Percentiles rank a stretch among this genome's conserved stretches.
phyloP scores from a whole-genome alignment of 2,797 vertebrate species.

The Microctenopoma steveboyesi region DNA sequence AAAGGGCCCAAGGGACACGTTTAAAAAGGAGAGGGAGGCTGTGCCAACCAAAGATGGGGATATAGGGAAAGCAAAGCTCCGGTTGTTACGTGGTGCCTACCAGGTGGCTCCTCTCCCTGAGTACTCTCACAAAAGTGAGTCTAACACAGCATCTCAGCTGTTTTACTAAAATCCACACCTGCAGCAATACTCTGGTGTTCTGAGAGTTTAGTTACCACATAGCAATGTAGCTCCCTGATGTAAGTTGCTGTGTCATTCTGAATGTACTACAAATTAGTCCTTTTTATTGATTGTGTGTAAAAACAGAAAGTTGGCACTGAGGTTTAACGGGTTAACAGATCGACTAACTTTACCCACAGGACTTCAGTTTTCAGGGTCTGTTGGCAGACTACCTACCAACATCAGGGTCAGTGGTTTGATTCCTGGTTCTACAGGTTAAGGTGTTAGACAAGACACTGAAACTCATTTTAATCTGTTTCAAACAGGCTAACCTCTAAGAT shows the following conservation, averaged over 20 bases:
- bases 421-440: no score
- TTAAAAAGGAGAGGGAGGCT: constrained; percentile 39
- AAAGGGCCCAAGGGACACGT: constrained; percentile 3
- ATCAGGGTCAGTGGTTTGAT: no score
- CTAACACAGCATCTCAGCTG: constrained; percentile 10
- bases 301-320: constrained; percentile 5
- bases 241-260: no score
- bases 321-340: constrained; percentile 1
- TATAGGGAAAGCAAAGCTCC: constrained; percentile 44
- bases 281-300: not conserved
- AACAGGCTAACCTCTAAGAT: no score
- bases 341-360: no score
- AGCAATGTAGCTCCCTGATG: not conserved
- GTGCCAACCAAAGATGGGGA: constrained; percentile 25
- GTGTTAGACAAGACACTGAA: no score
- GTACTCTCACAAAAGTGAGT: constrained; percentile 79
- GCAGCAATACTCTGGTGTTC: not conserved
- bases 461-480: no score
- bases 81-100: constrained; percentile 55
- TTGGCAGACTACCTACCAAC: no score
- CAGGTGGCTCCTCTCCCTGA: constrained; percentile 73
- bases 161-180: constrained; percentile 10
- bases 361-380: no score
- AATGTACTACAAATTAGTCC: no score
- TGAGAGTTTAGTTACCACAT: not conserved